Evolutionary conservation across 2,797 vertebrate species (phyloP).

Genomic region (Vireo griseus): DNA sequence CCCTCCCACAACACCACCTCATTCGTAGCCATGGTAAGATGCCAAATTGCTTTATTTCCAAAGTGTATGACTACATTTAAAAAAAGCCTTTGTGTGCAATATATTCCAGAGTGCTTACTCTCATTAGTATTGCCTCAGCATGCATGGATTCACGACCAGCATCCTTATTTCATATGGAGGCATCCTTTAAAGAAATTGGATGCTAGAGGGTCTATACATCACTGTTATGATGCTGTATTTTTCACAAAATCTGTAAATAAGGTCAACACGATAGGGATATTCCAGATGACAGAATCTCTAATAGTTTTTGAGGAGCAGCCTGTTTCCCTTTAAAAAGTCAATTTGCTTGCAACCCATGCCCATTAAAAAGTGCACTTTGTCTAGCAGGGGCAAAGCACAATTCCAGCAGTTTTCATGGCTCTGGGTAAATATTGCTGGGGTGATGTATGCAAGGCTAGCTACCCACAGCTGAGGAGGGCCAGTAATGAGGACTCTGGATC

Average conservation of each 20-base stretch:
- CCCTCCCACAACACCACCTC: slow-evolving; percentile 52
- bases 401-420: slow-evolving; percentile 17
- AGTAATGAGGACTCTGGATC: slow-evolving; percentile 35
- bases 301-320: slow-evolving; percentile 66
- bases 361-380: slow-evolving; percentile 51
- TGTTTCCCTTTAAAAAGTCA: slow-evolving; percentile 60
- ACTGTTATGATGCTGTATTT: slow-evolving; percentile 71
- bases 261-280: slow-evolving; percentile 63
- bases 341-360: slow-evolving; percentile 52
- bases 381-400: slow-evolving; percentile 23
- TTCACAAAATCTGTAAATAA: slow-evolving; percentile 73
- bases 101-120: slow-evolving; percentile 29
- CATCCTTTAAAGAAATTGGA: slow-evolving; percentile 67
- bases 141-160: slow-evolving; percentile 44
- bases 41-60: slow-evolving; percentile 70
- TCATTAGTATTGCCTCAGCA: slow-evolving; percentile 56
- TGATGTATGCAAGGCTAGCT: slow-evolving; percentile 17
- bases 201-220: slow-evolving; percentile 66
- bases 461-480: neutral
- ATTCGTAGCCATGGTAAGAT: slow-evolving; percentile 55
- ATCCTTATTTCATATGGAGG: slow-evolving; percentile 61
- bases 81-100: slow-evolving; percentile 56
- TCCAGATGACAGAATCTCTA: slow-evolving; percentile 67
- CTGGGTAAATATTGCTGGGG: slow-evolving; percentile 25
- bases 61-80: slow-evolving; percentile 51